Base-by-base conservation (phyloP, 1,140 invertebrate genomes). In the Orchestia grillus region DNA sequence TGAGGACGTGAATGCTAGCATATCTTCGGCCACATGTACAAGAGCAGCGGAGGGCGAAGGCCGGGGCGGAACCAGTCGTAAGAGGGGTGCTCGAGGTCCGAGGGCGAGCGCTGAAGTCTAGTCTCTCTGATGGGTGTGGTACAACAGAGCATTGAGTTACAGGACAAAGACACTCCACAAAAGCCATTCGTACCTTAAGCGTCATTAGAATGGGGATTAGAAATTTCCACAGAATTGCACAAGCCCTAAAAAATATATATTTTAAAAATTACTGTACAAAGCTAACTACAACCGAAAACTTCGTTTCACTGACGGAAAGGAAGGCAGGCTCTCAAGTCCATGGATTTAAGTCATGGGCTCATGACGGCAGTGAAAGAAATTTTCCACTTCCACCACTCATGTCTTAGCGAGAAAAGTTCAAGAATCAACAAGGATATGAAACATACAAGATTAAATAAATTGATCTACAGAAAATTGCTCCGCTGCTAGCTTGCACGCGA, bases 71-170 rank as follows among this genome's bases (percentile, higher is more conserved):
- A 77, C 11, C 3, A 28, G 62, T 77, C 15, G 62, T 23, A 77
- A 28, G 3, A 3, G 62, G 11, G 3, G 62, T 36, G 11, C 11
- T 77, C 28, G 28, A 77, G 62, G 62, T 77, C 62, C 62, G 62
- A 23, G 1, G 62, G 11, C 36, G 11, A 77, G 62, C 62, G 36
- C 15, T 77, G 62, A 44, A 42, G 88, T 90, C 42, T 90, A 90
- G n/a, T 90, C 88, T 42, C 88, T 90, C 88, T 90, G 88, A 90
- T 90, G 88, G 88, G 42, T 41, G n/a, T 90, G 88, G 88, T 90
- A 90, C 88, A 90, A 90, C 42, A 90, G 41, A 90, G 88, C 88
- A 90, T 90, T 44, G n/a, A 41, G 43, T 90, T 90, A 90, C 88
- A 42, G 0, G 43, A 42, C 41, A 90, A 90, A 90, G 11, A 90